Conservation (phyloP, 2,797 vertebrate species). For the Eulemur coronatus region DNA sequence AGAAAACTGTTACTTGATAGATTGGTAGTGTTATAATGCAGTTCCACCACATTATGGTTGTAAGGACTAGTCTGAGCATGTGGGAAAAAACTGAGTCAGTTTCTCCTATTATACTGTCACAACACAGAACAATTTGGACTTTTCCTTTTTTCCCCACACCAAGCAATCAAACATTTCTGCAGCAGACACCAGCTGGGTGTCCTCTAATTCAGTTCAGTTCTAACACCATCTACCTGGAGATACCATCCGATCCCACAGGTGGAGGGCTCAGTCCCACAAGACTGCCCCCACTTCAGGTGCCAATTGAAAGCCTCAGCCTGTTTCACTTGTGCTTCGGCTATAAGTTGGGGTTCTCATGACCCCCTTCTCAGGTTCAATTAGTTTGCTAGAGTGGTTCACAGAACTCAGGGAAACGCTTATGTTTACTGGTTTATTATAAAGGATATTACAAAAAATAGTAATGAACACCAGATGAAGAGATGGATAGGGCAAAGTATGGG, state of each 20-base stretch:
- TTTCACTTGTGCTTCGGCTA: background rate
- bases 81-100: background rate
- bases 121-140: background rate
- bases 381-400: background rate
- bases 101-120: background rate
- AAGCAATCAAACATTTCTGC: background rate
- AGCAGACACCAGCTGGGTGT: background rate
- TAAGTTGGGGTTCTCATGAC: background rate
- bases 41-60: background rate
- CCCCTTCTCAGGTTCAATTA: background rate
- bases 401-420: background rate
- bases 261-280: background rate
- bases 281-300: background rate
- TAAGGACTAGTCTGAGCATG: background rate
- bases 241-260: background rate
- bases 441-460: background rate
- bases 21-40: background rate
- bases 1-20: background rate
- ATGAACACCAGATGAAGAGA: background rate
- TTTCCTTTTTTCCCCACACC: background rate
- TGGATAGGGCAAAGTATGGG: too few species aligned
- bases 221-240: background rate
- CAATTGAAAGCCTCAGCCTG: background rate
- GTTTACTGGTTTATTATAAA: background rate
- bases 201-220: background rate